Evolutionary conservation across 2,113 vertebrate species (phyloP), one percentile per base, ranked within the genome.

Genomic region (Lucifuga dentata): DNA sequence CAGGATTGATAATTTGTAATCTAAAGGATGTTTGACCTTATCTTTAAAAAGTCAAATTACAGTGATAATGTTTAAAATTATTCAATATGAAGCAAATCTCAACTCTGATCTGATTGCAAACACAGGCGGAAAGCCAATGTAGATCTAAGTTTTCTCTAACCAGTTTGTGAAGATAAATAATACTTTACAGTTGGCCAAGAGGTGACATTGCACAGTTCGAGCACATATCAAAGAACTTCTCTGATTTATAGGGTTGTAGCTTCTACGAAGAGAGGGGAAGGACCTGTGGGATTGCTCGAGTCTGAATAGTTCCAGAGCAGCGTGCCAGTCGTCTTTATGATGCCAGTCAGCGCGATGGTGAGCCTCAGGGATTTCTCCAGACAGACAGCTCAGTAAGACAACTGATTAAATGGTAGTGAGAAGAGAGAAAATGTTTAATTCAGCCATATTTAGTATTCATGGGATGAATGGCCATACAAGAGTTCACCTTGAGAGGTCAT

Each of bases 401-500:
- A 89, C 81, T 92, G 89, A 91, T 92, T 91, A 89, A 89, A 90
- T 83, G 75, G 82, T 76, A 64, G 81, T 84, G 84, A 79, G 81
- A 85, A 88, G 78, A 78, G 74, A 83, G 80, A 71, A 88, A 87
- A 88, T 85, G 82, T 89, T 87, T 88, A 77, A 90, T 90, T 90
- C 84, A 76, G 61, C 13, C 67, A 69, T 68, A 79, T 88, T 92
- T 88, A 88, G 90, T 90, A 91, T 92, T 90, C 91, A 89, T 80
- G 71, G 84, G 73, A 76, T 19, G 64, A 56, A 72, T 62, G 73
- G 73, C 74, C 69, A 75, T 89, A 87, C 83, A 87, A 91, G 87
- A 82, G 87, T 92, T 91, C 89, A 92, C 90, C 91, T 93, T 93
- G 86, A 88, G 68, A 84, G 88, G 89, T 88, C 89, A 92, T 75